phyloP scores from a whole-genome alignment of 2,113 vertebrate genomes.

The Phyllostomus hastatus region DNA sequence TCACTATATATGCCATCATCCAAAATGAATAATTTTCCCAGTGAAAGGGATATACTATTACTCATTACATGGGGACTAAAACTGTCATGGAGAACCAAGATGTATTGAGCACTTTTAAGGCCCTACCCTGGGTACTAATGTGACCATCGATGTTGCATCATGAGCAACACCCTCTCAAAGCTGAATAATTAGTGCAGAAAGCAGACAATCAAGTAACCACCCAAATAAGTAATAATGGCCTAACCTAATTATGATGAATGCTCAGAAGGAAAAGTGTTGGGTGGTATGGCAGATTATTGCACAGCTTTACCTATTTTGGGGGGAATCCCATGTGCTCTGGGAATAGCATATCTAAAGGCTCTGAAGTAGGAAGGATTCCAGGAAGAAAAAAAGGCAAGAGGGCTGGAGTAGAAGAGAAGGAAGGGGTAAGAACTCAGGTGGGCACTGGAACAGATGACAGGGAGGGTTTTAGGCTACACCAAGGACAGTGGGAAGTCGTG shows the following conservation, averaged over 20 bases:
- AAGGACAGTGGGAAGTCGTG: neutral
- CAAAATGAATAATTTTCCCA: neutral
- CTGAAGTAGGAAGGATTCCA: neutral
- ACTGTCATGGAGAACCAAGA: neutral
- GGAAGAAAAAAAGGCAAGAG: neutral
- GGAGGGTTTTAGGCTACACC: neutral
- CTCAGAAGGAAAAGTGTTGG: neutral
- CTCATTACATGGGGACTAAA: neutral
- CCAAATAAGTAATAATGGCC: neutral
- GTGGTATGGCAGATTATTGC: neutral
- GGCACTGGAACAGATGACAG: neutral
- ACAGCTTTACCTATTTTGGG: neutral
- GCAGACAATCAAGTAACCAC: neutral
- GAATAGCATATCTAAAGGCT: neutral
- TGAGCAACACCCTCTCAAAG: neutral
- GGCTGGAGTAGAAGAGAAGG: neutral
- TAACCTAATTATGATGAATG: neutral
- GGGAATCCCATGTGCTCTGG: neutral
- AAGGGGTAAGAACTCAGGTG: neutral
- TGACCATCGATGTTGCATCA: neutral
- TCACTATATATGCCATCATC: neutral
- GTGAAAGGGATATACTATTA: neutral
- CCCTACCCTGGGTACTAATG: neutral
- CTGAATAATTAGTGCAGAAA: neutral
- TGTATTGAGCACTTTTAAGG: neutral